These are phyloP conservation scores for Peribatodes rhomboidaria DNA, from an alignment of 2,888 invertebrate species.

Conservation along the genomic window DNA sequence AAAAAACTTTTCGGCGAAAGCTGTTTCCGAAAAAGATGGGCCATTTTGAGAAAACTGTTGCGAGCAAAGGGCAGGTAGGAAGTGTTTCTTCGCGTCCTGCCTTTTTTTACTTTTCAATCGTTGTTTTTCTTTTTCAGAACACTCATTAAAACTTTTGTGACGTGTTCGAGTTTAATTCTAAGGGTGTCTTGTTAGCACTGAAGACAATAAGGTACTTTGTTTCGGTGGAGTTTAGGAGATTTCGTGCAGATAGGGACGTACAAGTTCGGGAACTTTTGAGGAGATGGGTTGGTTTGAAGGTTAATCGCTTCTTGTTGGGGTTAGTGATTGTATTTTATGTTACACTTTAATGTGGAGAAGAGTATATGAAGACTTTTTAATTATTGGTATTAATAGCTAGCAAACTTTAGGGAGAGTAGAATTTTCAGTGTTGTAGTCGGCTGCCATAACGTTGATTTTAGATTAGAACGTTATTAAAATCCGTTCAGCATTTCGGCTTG, in stretches of 20 bases:
- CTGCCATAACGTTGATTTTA: too few species aligned
- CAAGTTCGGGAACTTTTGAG: slow-evolving; percentile 38
- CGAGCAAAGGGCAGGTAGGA: slow-evolving; percentile 44
- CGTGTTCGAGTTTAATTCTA: slow-evolving; percentile 73
- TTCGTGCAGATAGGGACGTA: slow-evolving; percentile 36
- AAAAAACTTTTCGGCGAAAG: slow-evolving; percentile 48
- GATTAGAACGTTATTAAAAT: too few species aligned
- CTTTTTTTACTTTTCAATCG: slow-evolving; percentile 61
- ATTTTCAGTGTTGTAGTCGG: too few species aligned
- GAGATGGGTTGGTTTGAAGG: slow-evolving; percentile 12
- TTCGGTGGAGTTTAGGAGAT: slow-evolving; percentile 41
- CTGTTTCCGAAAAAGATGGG: slow-evolving; percentile 53
- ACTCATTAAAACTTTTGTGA: slow-evolving; percentile 81
- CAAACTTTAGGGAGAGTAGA: too few species aligned
- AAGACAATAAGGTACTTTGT: slow-evolving; percentile 54
- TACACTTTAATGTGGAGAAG: neutral
- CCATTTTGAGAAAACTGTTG: slow-evolving; percentile 48
- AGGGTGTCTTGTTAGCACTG: slow-evolving; percentile 73
- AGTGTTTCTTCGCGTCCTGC: slow-evolving; percentile 55
- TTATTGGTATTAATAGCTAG: neutral
- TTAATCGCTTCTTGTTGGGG: slow-evolving; percentile 42
- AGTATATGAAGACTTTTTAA: neutral
- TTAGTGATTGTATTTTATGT: slow-evolving; percentile 1
- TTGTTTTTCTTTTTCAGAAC: slow-evolving; percentile 60
- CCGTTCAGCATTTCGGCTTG: too few species aligned